Conservation (phyloP, 1,140 invertebrate genomes). For the Drosophila bocki region DNA sequence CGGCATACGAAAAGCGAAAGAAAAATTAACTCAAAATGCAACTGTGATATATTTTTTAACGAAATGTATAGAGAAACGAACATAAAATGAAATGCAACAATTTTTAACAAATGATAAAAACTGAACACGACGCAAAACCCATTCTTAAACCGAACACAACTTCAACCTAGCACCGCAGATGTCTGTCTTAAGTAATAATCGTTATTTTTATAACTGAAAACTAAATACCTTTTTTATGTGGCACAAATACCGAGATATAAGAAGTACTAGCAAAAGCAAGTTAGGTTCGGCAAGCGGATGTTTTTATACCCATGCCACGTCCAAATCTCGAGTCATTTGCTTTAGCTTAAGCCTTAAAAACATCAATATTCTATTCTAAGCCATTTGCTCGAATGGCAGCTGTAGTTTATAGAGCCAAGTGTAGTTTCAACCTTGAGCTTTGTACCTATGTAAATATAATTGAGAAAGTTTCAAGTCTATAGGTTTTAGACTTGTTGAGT, state of each 20-base stretch:
- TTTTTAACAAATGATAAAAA: slow-evolving; percentile 37
- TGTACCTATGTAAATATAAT: background rate
- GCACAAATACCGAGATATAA: slow-evolving; percentile 12
- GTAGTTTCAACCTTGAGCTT: background rate
- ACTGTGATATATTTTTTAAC: slow-evolving; percentile 79
- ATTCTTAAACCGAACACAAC: slow-evolving; percentile 47
- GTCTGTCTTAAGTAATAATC: slow-evolving; percentile 39
- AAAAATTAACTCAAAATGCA: slow-evolving; percentile 77
- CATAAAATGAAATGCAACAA: slow-evolving; percentile 40
- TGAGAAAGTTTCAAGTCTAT: background rate
- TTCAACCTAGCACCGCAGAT: slow-evolving; percentile 51
- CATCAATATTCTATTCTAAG: background rate
- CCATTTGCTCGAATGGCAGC: background rate
- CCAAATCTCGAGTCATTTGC: slow-evolving; percentile 1
- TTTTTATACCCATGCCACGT: slow-evolving; percentile 2
- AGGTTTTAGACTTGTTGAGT: background rate
- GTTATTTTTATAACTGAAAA: slow-evolving; percentile 61
- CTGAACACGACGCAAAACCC: slow-evolving; percentile 26
- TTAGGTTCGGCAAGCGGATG: background rate
- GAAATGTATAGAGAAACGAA: slow-evolving; percentile 64
- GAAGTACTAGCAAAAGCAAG: slow-evolving; percentile 5
- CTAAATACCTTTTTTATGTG: slow-evolving; percentile 38
- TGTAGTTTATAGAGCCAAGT: background rate
- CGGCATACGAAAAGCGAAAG: slow-evolving; percentile 22
- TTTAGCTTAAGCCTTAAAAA: slow-evolving; percentile 1